These are phyloP conservation scores for Gephyroberyx darwinii DNA, from an alignment of 2,797 vertebrate species.

Conservation along the genomic window DNA sequence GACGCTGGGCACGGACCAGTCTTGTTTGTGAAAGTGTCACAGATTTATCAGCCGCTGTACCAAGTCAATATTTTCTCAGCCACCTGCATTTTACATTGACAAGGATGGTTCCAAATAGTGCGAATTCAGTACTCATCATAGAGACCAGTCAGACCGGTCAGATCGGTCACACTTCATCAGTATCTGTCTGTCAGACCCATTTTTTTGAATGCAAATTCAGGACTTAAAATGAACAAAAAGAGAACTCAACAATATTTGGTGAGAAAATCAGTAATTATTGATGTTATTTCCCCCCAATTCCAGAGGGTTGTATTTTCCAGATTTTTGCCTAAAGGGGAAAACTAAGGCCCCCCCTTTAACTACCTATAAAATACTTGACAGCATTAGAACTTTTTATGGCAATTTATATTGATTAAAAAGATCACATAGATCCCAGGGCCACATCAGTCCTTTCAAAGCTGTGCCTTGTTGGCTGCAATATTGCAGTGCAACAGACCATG, in stretches of 20 bases:
- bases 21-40: background rate
- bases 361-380: background rate
- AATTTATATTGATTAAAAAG: background rate
- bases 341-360: background rate
- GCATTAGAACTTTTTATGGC: too few relatives aligned
- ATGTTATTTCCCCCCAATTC: background rate
- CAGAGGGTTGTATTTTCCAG: background rate
- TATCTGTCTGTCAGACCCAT: too few relatives aligned
- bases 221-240: background rate
- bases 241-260: background rate
- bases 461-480: constrained; percentile 2
- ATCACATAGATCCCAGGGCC: constrained; percentile 37
- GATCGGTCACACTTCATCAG: too few relatives aligned
- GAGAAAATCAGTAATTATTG: background rate
- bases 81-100: constrained; percentile 21
- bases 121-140: background rate
- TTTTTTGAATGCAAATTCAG: background rate
- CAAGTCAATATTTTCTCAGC: background rate
- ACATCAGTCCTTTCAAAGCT: constrained; percentile 20
- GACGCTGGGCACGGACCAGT: constrained; percentile 2
- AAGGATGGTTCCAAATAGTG: background rate
- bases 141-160: too few relatives aligned
- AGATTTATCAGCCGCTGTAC: constrained; percentile 10
- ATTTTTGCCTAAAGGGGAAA: background rate
- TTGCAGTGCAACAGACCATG: background rate